These are phyloP conservation scores for Callospermophilus lateralis DNA, from an alignment of 2,113 vertebrate genomes.

Conservation along the genomic window DNA sequence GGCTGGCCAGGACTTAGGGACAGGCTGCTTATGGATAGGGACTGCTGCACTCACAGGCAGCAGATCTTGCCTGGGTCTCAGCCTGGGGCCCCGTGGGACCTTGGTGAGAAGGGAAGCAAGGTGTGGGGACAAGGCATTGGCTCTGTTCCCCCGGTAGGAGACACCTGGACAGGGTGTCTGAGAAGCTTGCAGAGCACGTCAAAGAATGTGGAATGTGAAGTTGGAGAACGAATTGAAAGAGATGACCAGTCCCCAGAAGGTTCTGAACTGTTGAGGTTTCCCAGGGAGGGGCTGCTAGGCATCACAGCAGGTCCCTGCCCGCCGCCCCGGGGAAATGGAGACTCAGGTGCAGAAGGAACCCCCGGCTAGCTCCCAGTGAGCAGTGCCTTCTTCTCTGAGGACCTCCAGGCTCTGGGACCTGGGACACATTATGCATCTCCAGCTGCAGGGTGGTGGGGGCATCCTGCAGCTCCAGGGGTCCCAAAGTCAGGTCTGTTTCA, in stretches of 20 bases:
- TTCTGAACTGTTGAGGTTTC: neutral
- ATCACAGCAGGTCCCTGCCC: neutral
- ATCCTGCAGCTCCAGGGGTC: neutral
- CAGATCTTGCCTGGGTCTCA: neutral
- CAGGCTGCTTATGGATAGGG: neutral
- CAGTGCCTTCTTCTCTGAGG: neutral
- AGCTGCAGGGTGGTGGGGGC: neutral
- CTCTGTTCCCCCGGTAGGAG: neutral
- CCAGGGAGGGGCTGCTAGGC: neutral
- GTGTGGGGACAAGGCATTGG: neutral
- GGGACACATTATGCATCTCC: neutral
- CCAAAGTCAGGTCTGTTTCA: neutral
- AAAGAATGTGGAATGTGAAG: neutral
- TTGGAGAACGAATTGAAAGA: neutral
- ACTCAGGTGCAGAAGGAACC: neutral
- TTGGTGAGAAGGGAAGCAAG: neutral
- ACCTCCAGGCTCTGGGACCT: neutral
- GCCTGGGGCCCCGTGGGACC: neutral
- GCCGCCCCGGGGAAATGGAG: neutral
- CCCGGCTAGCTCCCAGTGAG: neutral
- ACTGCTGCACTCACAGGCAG: neutral
- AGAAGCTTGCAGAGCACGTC: neutral
- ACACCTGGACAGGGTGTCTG: neutral
- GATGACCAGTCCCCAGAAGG: neutral
- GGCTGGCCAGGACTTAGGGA: fast-evolving